A percentile compares a stretch with the other conserved stretches of the same genome.
Evolutionary conservation across 2,797 vertebrate genomes (phyloP).

Genomic region (Acrocephalus scirpaceus): DNA sequence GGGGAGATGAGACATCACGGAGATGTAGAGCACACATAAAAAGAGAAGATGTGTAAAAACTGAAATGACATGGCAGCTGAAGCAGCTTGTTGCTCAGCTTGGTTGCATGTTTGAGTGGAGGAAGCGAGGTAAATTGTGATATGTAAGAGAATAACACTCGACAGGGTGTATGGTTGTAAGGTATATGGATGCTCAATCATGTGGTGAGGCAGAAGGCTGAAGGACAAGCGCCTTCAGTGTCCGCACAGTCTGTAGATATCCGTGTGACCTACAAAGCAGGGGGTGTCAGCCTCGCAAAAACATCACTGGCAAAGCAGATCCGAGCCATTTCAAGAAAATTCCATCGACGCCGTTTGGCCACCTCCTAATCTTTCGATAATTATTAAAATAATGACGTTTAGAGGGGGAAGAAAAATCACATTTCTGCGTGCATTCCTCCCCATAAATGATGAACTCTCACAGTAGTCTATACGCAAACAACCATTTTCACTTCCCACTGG

Average conservation of each 20-base stretch:
- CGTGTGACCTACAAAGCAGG: slow-evolving; percentile 62
- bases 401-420: rapidly evolving
- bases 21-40: slow-evolving; percentile 63
- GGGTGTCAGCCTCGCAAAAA: slow-evolving; percentile 27
- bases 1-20: slow-evolving; percentile 68
- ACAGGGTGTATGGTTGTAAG: slow-evolving; percentile 74
- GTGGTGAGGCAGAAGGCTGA: slow-evolving; percentile 72
- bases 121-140: slow-evolving; percentile 74
- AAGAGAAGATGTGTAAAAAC: slow-evolving; percentile 74
- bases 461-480: neutral
- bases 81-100: slow-evolving; percentile 75
- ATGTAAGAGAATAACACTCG: slow-evolving; percentile 74
- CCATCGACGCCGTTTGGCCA: neutral
- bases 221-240: slow-evolving; percentile 73
- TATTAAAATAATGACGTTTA: neutral
- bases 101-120: slow-evolving; percentile 71
- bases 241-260: slow-evolving; percentile 50
- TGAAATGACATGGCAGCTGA: slow-evolving; percentile 78
- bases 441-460: neutral
- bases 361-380: neutral
- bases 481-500: slow-evolving; percentile 8
- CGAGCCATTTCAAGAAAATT: neutral
- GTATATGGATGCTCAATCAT: slow-evolving; percentile 66
- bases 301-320: neutral
- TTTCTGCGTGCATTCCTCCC: neutral